phyloP scores from a whole-genome alignment of 2,888 invertebrate genomes.

The Carterocephalus palaemon region DNA sequence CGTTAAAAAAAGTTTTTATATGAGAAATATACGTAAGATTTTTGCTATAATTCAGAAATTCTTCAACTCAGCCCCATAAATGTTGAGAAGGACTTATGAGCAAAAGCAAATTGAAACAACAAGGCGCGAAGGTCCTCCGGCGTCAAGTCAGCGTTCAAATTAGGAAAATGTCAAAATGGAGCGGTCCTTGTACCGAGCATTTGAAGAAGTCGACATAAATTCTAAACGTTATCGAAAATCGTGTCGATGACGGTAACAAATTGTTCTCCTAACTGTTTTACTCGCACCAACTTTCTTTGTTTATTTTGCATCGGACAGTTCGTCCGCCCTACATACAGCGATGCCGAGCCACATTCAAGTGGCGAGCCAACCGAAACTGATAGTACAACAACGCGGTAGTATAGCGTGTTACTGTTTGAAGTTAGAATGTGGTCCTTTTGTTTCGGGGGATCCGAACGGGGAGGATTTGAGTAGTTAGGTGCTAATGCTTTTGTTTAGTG shows the following conservation, averaged over 20 bases:
- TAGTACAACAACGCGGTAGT: no score
- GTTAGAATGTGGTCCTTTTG: not conserved
- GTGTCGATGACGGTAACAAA: constrained; percentile 7
- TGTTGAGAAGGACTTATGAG: no score
- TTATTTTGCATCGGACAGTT: constrained; percentile 10
- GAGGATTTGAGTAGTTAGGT: not conserved
- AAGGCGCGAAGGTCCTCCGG: no score
- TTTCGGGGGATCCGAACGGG: not conserved
- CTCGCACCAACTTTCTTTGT: constrained; percentile 3
- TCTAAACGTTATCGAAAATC: constrained; percentile 8
- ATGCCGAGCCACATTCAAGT: no score
- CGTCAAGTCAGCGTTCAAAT: no score
- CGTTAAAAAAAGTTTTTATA: no score
- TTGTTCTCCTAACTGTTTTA: constrained; percentile 9
- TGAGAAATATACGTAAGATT: no score
- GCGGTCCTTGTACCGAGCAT: constrained; percentile 1
- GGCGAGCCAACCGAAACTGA: no score
- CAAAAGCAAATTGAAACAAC: no score
- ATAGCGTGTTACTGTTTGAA: not conserved
- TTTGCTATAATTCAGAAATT: no score
- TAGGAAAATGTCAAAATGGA: constrained; percentile 6
- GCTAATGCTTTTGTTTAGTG: constrained; percentile 16
- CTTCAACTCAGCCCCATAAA: no score
- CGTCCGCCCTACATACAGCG: no score
- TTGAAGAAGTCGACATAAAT: not conserved